Evolutionary conservation across 1,140 invertebrate genomes (phyloP), one percentile per base, ranked within the genome.

Genomic region (Callitettix versicolor): DNA sequence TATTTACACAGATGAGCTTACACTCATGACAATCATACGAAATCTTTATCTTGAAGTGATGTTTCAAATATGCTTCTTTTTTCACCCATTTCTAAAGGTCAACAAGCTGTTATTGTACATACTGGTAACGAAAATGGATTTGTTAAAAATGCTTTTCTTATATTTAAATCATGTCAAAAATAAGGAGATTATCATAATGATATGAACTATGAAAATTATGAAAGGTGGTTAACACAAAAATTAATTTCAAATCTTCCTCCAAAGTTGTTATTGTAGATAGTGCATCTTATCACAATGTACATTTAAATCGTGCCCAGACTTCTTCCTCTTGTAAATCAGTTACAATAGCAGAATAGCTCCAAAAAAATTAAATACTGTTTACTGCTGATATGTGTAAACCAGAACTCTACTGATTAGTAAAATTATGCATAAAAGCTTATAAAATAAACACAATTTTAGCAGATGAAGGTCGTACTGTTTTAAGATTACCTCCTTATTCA

Each of bases 261-360:
- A 12, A 61, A 63, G 60, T 70, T 22, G 53, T 68, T 7, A 62
- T 71, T 0, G 61, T 71, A 17, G 69, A 71, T 44, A 70, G 71
- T 56, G 70, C 65, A 11, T 55, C 67, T 0, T 71, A 71, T 53
- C 67, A 69, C 56, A 63, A 59, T 48, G 58, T 57, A 22, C 60
- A 65, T 57, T 20, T 30, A 24, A 53, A 64, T 42, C 62, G 59
- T 51, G 41, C 56, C 18, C 64, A 66, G 46, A 60, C 55, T 41
- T 46, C 53, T n/a, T 24, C 40, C 20, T 43, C 34, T 26, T 56
- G 46, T 44, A 67, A 67, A 60, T 20, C 15, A n/a, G n/a, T n/a
- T n/a, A n/a, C n/a, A n/a, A n/a, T n/a, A n/a, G n/a, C n/a, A n/a
- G 56, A 65, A 17, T 69, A 65, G 56, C 21, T 55, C 51, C 58